These are phyloP conservation scores for Aplysina aerophoba DNA, from an alignment of 37 sponge, comb jelly and placozoan genomes.

Conservation along the genomic window DNA sequence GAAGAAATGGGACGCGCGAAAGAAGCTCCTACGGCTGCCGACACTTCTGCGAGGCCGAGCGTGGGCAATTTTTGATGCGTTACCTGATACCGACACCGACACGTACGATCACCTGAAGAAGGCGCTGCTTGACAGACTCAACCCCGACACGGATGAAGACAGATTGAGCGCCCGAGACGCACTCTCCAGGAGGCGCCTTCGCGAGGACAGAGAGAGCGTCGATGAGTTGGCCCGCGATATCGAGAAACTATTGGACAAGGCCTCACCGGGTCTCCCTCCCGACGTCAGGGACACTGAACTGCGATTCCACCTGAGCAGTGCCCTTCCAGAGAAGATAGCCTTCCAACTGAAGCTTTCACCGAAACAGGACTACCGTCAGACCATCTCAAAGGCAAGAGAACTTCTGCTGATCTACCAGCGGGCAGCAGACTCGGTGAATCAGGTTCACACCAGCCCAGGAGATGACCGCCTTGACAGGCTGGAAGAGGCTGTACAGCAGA, in stretches of 20 bases:
- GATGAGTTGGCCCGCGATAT: slow-evolving; percentile 12
- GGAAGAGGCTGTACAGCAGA: neutral
- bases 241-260: slow-evolving; percentile 8
- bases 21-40: slow-evolving; percentile 12
- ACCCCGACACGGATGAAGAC: slow-evolving; percentile 30
- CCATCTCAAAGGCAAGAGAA: slow-evolving; percentile 12
- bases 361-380: neutral
- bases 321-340: slow-evolving; percentile 3
- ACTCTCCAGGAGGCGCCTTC: neutral
- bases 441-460: neutral
- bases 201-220: slow-evolving; percentile 17
- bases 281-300: slow-evolving; percentile 3
- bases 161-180: neutral
- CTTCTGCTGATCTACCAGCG: neutral
- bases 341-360: neutral
- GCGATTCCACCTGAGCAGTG: neutral
- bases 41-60: neutral
- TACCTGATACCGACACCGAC: neutral
- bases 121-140: neutral
- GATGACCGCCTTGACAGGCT: neutral
- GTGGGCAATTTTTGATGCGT: slow-evolving; percentile 12
- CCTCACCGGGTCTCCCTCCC: neutral
- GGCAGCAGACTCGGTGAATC: neutral
- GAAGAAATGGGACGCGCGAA: neutral
- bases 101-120: slow-evolving; percentile 5